phyloP scores from a whole-genome alignment of 2,113 vertebrate species.

The Eulemur rufifrons region DNA sequence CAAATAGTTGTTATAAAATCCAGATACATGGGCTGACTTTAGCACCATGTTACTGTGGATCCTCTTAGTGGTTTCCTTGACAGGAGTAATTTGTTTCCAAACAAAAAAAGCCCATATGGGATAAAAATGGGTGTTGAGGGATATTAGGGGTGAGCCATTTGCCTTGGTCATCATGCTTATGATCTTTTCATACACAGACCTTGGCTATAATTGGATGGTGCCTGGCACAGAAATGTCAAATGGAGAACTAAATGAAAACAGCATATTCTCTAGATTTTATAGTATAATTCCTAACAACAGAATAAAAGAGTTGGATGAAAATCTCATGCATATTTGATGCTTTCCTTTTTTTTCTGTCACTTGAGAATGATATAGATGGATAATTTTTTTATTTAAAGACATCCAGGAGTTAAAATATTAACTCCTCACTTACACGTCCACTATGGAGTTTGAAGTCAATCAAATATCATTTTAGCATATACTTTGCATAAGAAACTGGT shows the following conservation, averaged over 20 bases:
- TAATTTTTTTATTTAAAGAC: neutral
- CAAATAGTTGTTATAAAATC: slow-evolving; percentile 3
- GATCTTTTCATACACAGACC: neutral
- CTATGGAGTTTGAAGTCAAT: neutral
- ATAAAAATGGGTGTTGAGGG: neutral
- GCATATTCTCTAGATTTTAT: neutral
- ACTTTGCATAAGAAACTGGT: neutral
- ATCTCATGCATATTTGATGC: neutral
- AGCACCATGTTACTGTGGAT: neutral
- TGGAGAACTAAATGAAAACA: neutral
- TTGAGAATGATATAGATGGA: neutral
- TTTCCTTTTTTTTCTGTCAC: neutral
- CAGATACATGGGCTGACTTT: neutral
- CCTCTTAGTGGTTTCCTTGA: neutral
- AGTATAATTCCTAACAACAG: neutral
- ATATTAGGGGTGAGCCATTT: neutral
- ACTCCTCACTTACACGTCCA: neutral
- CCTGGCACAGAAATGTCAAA: neutral
- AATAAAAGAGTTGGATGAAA: neutral
- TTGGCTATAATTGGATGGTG: neutral
- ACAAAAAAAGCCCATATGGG: neutral
- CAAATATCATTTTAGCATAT: neutral
- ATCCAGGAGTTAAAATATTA: neutral
- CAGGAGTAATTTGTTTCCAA: neutral
- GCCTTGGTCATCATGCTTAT: neutral